Evolutionary conservation across 1,140 invertebrate genomes (phyloP).

Genomic region (Drosophila arizonae): DNA sequence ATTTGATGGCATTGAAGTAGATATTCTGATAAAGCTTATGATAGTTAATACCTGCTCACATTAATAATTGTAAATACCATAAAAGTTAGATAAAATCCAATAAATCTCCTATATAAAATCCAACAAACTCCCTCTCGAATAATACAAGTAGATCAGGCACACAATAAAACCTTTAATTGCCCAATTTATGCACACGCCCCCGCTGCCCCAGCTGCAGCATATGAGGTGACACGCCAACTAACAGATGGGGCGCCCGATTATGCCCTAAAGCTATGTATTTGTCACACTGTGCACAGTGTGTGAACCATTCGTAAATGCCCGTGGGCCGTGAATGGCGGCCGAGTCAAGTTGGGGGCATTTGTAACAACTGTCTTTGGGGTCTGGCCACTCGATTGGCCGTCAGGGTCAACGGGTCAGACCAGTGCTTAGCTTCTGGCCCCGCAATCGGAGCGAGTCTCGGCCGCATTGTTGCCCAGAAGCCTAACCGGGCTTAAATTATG

Average conservation of each 20-base stretch:
- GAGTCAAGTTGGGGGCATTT: conserved; percentile 67
- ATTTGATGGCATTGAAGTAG: too few species aligned
- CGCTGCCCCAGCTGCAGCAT: too few species aligned
- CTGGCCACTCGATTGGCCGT: conserved; percentile 66
- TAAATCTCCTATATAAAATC: too few species aligned
- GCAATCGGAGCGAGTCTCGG: conserved; percentile 7
- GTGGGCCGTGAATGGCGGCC: conserved; percentile 9
- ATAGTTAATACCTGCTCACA: too few species aligned
- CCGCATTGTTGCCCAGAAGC: conserved; percentile 39
- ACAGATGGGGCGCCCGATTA: background rate
- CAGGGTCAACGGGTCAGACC: conserved; percentile 70
- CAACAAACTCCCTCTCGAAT: too few species aligned
- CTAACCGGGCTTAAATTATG: conserved; percentile 76
- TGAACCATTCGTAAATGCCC: conserved; percentile 1
- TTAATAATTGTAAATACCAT: too few species aligned
- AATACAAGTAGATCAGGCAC: too few species aligned
- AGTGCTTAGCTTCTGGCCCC: conserved; percentile 68
- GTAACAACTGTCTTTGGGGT: conserved; percentile 54
- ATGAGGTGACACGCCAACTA: background rate
- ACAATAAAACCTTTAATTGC: too few species aligned
- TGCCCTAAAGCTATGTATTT: conserved; percentile 32
- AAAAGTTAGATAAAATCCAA: too few species aligned
- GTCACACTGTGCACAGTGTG: conserved; percentile 12
- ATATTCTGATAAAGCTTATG: too few species aligned
- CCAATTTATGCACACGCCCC: too few species aligned